These are phyloP conservation scores for Eupristina koningsbergeri DNA, from an alignment of 1,140 invertebrate species.

Conservation along the genomic window DNA sequence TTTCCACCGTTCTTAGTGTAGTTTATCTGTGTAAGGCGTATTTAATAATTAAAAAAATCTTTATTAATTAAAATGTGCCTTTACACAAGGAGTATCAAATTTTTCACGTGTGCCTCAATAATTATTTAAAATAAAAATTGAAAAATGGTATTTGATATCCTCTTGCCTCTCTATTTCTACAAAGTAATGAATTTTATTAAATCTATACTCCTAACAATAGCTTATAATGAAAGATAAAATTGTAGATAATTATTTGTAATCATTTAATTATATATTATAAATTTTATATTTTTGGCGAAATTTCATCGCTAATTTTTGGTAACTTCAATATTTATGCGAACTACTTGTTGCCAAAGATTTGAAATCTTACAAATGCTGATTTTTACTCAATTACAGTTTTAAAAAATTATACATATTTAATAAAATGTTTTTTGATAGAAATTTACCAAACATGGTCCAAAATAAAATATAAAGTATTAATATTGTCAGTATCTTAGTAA, in stretches of 20 bases:
- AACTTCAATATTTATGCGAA: constrained; percentile 20
- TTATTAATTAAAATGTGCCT: constrained; percentile 41
- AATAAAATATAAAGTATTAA: constrained; percentile 43
- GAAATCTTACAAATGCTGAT: constrained; percentile 32
- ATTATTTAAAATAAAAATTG: constrained; percentile 15
- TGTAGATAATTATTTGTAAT: constrained; percentile 37
- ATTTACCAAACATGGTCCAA: constrained; percentile 22
- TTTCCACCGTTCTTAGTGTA: constrained; percentile 31
- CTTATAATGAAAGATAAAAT: constrained; percentile 25
- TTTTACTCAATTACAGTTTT: constrained; percentile 38
- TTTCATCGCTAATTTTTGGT: constrained; percentile 44
- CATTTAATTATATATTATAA: constrained; percentile 30
- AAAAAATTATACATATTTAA: background rate
- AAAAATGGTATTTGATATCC: constrained; percentile 22
- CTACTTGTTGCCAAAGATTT: constrained; percentile 47
- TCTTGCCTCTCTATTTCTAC: constrained; percentile 39
- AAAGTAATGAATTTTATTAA: constrained; percentile 25
- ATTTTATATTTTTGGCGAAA: constrained; percentile 31
- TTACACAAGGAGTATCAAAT: constrained; percentile 33
- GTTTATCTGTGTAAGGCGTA: constrained; percentile 7
- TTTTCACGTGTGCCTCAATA: constrained; percentile 43
- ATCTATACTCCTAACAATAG: constrained; percentile 24
- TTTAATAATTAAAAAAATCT: constrained; percentile 23
- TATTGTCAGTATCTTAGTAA: constrained; percentile 38
- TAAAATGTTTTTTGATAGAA: constrained; percentile 9